Evolutionary conservation across 2,888 invertebrate species (phyloP), one percentile per base, ranked within the genome.

Genomic region (Harmothoe impar): DNA sequence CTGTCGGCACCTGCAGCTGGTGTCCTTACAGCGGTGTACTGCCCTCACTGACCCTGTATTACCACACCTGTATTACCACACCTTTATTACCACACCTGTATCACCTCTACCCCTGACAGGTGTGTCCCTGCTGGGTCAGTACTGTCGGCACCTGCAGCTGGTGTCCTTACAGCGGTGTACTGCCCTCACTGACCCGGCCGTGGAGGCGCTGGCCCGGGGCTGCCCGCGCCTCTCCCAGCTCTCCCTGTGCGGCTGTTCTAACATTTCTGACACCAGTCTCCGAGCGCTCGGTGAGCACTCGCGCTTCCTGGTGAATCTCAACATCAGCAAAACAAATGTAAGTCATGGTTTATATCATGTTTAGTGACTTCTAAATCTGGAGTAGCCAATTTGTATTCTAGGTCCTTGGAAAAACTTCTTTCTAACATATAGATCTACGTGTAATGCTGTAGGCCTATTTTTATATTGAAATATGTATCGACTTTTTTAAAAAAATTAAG

Each of bases 21-120:
- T 95, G 10, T 94, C 94, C 89, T 91, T 95, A 51, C 91, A 94
- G 10, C 92, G 95, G 62, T 95, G 95, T 92, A 84, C 93, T 5
- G 94, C 93, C 52, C 81, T 95, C 7, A 94, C 94, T n/a, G 95
- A 95, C 91, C 93, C 93, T n/a, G n/a, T n/a, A n/a, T n/a, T n/a
- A n/a, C n/a, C n/a, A n/a, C n/a, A n/a, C n/a, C n/a, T n/a, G n/a
- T n/a, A n/a, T n/a, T n/a, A n/a, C n/a, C n/a, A n/a, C n/a, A n/a
- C n/a, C n/a, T n/a, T n/a, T n/a, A n/a, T n/a, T n/a, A n/a, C n/a
- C n/a, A n/a, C n/a, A n/a, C 3, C 10, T 43, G 43, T 43, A 43
- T 43, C 43, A 43, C 43, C 43, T 20, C 17, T 52, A 10, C 54
- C 54, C 54, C 10, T 52, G 10, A 31, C 68, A 89, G 89, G 62